A percentile compares a stretch with the other conserved stretches of the same genome.
Conservation (phyloP, 2,888 invertebrate species). For the Amiota mariae region DNA sequence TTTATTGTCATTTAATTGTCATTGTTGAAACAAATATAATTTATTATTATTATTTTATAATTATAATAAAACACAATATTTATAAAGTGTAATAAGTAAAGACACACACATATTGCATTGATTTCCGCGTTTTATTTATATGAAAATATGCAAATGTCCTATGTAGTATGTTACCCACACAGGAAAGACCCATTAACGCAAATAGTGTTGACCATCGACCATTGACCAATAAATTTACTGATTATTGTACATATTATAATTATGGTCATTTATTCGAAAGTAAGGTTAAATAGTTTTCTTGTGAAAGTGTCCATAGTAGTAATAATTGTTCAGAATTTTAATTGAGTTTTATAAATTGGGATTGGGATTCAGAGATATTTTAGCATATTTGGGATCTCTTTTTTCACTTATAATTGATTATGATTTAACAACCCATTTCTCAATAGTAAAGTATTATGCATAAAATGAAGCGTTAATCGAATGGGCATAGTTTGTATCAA, state of each 20-base stretch:
- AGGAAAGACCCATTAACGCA: constrained; percentile 22
- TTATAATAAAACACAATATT: neutral
- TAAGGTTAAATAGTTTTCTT: constrained; percentile 12
- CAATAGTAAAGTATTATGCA: too few species aligned
- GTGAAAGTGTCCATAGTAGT: neutral
- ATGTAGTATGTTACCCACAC: constrained; percentile 1
- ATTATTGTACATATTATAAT: too few species aligned
- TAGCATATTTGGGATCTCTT: too few species aligned
- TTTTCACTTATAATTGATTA: too few species aligned
- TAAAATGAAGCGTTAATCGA: too few species aligned
- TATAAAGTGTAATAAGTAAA: too few species aligned
- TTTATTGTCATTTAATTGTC: constrained; percentile 61
- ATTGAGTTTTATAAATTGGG: too few species aligned
- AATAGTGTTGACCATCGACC: constrained; percentile 13
- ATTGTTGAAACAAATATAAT: constrained; percentile 14
- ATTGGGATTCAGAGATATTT: too few species aligned
- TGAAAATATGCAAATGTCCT: neutral
- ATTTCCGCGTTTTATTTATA: neutral
- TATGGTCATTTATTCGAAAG: neutral
- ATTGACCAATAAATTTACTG: neutral
- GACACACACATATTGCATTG: constrained; percentile 1
- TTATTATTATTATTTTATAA: constrained; percentile 21
- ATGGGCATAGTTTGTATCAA: too few species aligned
- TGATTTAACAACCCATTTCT: too few species aligned
- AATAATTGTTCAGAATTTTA: too few species aligned